Base-by-base conservation (phyloP, 2,888 invertebrate genomes). In the Andrena haemorrhoa region DNA sequence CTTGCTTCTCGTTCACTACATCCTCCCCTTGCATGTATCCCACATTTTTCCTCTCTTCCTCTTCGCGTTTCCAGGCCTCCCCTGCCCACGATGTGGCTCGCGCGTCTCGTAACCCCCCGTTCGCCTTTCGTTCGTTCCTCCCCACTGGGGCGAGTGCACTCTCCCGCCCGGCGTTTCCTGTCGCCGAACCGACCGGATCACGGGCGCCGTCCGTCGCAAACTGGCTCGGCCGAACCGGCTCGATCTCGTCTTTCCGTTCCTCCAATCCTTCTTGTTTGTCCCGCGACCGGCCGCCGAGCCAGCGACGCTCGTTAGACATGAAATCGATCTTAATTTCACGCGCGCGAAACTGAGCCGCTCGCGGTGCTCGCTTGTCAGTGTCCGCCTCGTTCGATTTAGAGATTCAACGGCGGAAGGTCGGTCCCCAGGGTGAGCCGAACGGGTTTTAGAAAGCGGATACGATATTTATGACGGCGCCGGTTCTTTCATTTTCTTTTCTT, bases 121-220 rank as follows among this genome's bases (percentile, higher is more conserved):
- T 10, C 10, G 56, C 20, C 33, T 51, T 35, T 58, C 64, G 53
- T 73, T 49, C 12, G 41, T 66, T n/a, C 61, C 20, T 72, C 35
- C 61, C 26, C 72, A 65, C 73, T n/a, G 64, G 58, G 64, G 69
- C 82, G 71, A 47, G 41, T 82, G 75, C 47, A 66, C 29, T 72
- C 76, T 63, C 63, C 41, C 41, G 41, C 23, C n/a, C 63, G 61
- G 56, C 56, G 35, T 56, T 69, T 26, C 75, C 71, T 51, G 61
- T 80, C 73, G 63, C 87, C 70, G 79, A 85, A 88, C 79, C 78
- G 81, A 87, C 85, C 82, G 75, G 72, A 79, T 87, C 84, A 79
- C 68, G 70, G 77, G 83, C 74, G 78, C 75, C 53, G 65, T 80
- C 53, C 61, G 65, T 78, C 73, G 75, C 72, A 77, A 23, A 80